Percentiles rank a stretch among this genome's conserved stretches.
Evolutionary conservation across 2,113 vertebrate genomes (phyloP).

Genomic region (Murina feae): DNA sequence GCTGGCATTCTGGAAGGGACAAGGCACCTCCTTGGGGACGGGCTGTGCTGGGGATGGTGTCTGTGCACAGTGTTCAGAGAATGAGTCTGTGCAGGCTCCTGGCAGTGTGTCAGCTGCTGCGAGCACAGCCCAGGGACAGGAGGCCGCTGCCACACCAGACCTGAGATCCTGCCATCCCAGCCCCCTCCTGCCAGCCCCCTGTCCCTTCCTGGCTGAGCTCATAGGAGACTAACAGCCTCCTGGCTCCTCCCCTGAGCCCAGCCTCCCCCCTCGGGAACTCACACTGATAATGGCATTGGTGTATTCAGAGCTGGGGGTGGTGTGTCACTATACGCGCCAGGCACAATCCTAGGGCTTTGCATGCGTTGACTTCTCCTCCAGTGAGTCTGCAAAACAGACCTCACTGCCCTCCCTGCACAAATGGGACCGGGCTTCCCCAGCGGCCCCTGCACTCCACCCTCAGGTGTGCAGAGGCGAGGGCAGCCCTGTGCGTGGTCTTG

Average conservation of each 20-base stretch:
- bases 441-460: not conserved
- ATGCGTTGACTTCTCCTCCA: not conserved
- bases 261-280: not conserved
- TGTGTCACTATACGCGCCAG: not conserved
- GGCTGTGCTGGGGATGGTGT: conserved; percentile 6
- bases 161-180: not conserved
- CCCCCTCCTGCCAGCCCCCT: accelerated
- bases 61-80: not conserved
- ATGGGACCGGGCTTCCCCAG: not conserved
- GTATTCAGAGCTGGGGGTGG: not conserved
- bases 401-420: not conserved
- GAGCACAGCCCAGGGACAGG: not conserved
- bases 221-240: not conserved
- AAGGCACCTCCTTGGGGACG: conserved; percentile 24
- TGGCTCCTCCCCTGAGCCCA: not conserved
- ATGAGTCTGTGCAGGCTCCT: not conserved
- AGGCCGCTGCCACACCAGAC: accelerated
- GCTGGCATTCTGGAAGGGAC: conserved; percentile 43
- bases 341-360: not conserved
- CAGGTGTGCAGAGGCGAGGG: not conserved
- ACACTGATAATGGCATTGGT: not conserved
- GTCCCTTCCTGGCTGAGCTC: not conserved
- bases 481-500: no score
- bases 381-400: not conserved
- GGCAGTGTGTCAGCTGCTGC: not conserved